Conservation (phyloP, 2,888 invertebrate genomes). For the Linyphia triangularis region DNA sequence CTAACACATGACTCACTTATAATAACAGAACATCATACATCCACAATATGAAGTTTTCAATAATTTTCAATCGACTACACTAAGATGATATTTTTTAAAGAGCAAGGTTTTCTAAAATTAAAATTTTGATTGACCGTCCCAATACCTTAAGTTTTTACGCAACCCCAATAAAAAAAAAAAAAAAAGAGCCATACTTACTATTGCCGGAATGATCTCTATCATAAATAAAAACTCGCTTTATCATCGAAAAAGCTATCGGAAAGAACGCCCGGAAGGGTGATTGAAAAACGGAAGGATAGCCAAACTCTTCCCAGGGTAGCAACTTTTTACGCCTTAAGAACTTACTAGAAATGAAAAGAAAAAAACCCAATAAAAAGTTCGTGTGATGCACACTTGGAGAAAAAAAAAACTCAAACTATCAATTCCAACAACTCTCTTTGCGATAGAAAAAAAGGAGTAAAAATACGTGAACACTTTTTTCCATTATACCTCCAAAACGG, state of each 20-base stretch:
- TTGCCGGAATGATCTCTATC: not conserved
- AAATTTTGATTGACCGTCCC: too few species aligned
- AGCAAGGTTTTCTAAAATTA: too few species aligned
- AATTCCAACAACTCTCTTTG: slow-evolving; percentile 22
- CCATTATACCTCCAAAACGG: not conserved
- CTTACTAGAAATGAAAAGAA: slow-evolving; percentile 54
- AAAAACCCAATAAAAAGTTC: not conserved
- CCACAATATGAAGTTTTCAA: too few species aligned
- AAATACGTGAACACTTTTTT: slow-evolving; percentile 31
- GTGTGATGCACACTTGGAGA: not conserved
- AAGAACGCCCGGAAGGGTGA: slow-evolving; percentile 9
- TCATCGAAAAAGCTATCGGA: not conserved
- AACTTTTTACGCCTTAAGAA: slow-evolving; percentile 30
- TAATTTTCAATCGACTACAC: too few species aligned
- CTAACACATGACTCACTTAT: too few species aligned
- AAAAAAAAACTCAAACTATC: slow-evolving; percentile 43
- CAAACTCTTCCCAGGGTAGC: slow-evolving; percentile 15
- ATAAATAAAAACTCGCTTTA: slow-evolving; percentile 19
- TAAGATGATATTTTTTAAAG: too few species aligned
- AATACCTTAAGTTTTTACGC: too few species aligned
- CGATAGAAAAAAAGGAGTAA: not conserved
- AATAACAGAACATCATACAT: too few species aligned
- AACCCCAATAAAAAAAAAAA: too few species aligned
- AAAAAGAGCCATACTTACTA: not conserved
- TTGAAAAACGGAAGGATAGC: slow-evolving; percentile 12